Percentiles rank a stretch among this genome's conserved stretches.
phyloP scores from a whole-genome alignment of 2,113 vertebrate species.

The Prunella himalayana region DNA sequence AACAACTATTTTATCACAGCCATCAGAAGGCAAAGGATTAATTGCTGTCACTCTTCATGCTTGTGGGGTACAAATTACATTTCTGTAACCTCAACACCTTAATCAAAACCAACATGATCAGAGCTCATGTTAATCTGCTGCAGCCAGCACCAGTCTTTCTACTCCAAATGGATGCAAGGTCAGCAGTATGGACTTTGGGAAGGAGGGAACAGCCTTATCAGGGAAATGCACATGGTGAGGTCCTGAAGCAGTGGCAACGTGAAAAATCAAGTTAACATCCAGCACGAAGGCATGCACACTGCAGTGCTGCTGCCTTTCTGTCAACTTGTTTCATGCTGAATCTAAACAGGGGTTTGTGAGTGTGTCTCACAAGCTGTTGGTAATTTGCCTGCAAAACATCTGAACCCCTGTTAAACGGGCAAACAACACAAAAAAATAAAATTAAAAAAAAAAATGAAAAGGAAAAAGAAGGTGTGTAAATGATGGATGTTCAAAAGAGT shows the following conservation, averaged over 20 bases:
- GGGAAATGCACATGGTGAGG: slow-evolving; percentile 29
- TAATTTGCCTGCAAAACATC: not conserved
- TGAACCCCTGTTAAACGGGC: not conserved
- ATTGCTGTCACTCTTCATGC: slow-evolving; percentile 76
- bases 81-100: slow-evolving; percentile 84
- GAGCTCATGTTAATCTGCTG: slow-evolving; percentile 68
- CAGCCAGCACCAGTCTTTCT: slow-evolving; percentile 30
- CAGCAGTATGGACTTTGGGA: slow-evolving; percentile 29
- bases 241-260: slow-evolving; percentile 8
- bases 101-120: slow-evolving; percentile 80
- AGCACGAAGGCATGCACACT: not conserved
- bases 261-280: slow-evolving; percentile 31
- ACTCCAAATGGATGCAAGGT: slow-evolving; percentile 61
- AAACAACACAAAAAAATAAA: not conserved
- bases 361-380: not conserved
- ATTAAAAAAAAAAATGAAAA: too few relatives aligned
- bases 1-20: slow-evolving; percentile 79
- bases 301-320: not conserved
- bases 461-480: not conserved
- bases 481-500: not conserved
- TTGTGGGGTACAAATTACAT: slow-evolving; percentile 82
- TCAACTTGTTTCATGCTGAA: not conserved
- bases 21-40: slow-evolving; percentile 79
- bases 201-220: slow-evolving; percentile 50
- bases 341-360: not conserved